Evolutionary conservation across 2,113 vertebrate species (phyloP).

Genomic region (Gobio gobio): DNA sequence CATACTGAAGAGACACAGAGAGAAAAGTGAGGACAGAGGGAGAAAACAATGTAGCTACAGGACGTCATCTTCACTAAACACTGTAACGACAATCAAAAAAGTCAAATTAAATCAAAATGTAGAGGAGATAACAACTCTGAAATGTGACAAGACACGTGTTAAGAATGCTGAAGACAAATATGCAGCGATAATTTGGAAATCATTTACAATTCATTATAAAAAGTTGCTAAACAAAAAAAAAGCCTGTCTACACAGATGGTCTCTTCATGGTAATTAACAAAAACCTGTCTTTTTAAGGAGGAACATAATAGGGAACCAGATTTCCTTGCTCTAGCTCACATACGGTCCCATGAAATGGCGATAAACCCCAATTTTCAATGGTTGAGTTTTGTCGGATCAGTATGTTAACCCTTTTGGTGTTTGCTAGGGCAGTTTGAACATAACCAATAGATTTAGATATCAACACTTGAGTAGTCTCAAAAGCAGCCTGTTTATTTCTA

Average conservation of each 20-base stretch:
- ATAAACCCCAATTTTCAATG: not conserved
- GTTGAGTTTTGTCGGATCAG: not conserved
- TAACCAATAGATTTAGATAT: not conserved
- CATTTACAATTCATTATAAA: slow-evolving; percentile 16
- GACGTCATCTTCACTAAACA: not conserved
- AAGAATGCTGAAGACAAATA: slow-evolving; percentile 29
- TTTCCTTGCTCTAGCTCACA: not conserved
- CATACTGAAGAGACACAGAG: slow-evolving; percentile 76
- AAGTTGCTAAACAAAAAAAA: not conserved
- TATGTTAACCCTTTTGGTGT: not conserved
- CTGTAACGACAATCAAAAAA: not conserved
- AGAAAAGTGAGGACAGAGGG: not conserved
- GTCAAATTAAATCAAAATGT: slow-evolving; percentile 40
- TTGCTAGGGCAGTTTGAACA: not conserved
- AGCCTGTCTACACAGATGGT: slow-evolving; percentile 1
- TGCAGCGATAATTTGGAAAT: slow-evolving; percentile 44
- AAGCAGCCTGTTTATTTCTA: not conserved
- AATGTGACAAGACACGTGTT: slow-evolving; percentile 23
- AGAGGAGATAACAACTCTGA: slow-evolving; percentile 4
- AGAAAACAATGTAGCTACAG: too few relatives aligned
- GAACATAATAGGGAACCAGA: slow-evolving; percentile 1
- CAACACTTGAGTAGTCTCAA: not conserved
- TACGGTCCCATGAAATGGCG: not conserved
- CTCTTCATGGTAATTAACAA: slow-evolving; percentile 17
- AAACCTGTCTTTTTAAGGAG: not conserved